Conservation (phyloP, 2,113 vertebrate species). For the Gymnogyps californianus region DNA sequence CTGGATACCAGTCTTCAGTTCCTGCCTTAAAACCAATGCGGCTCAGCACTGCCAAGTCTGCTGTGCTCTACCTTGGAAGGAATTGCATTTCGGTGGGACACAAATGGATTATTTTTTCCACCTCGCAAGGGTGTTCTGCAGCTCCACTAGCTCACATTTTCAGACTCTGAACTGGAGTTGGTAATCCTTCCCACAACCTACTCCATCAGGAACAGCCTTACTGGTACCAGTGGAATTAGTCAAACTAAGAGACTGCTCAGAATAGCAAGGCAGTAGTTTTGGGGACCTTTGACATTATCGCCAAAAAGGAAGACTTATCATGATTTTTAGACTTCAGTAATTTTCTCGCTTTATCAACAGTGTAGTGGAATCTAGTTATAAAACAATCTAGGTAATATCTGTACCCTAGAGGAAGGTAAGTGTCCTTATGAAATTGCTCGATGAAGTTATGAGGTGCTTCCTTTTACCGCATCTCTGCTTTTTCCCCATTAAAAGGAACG, state of each 20-base stretch:
- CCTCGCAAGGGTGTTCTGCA: not conserved
- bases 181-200: not conserved
- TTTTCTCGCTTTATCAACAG: not conserved
- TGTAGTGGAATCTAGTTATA: not conserved
- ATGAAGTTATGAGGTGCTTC: constrained; percentile 32
- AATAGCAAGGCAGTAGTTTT: not conserved
- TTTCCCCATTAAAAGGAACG: constrained; percentile 31
- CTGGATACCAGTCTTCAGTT: not conserved
- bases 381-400: not conserved
- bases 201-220: not conserved
- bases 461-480: constrained; percentile 32
- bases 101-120: not conserved
- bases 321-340: not conserved
- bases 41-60: not conserved
- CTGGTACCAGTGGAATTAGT: not conserved
- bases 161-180: not conserved
- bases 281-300: not conserved
- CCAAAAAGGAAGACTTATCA: not conserved
- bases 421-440: not conserved
- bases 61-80: not conserved
- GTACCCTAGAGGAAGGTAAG: not conserved
- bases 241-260: not conserved
- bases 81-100: not conserved
- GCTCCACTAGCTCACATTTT: not conserved
- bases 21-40: not conserved